These are phyloP conservation scores for Plagodis dolabraria DNA, from an alignment of 2,888 invertebrate species.

Conservation along the genomic window DNA sequence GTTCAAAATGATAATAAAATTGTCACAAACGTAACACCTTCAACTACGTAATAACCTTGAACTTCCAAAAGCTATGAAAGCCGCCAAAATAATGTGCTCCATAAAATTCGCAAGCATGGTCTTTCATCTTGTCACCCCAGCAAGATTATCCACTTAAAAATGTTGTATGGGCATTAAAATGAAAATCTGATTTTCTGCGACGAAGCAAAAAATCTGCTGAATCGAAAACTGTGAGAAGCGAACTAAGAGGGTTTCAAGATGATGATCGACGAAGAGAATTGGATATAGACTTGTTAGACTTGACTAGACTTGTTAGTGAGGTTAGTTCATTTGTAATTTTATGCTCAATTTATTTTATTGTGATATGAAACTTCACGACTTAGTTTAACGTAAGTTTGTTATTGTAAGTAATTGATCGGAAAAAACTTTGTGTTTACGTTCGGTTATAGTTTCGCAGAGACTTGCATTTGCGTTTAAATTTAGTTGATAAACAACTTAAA, in stretches of 20 bases:
- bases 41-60: constrained; percentile 9
- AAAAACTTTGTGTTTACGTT: too few species aligned
- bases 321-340: neutral
- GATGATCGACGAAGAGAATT: neutral
- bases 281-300: neutral
- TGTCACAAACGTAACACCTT: neutral
- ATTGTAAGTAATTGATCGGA: too few species aligned
- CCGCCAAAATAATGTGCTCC: constrained; percentile 11
- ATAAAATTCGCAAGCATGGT: constrained; percentile 25
- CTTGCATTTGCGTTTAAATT: too few species aligned
- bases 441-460: too few species aligned
- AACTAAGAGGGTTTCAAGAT: constrained; percentile 25
- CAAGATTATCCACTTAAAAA: constrained; percentile 39
- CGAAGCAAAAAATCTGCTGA: constrained; percentile 38
- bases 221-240: constrained; percentile 12
- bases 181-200: constrained; percentile 39
- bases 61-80: constrained; percentile 10
- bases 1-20: too few species aligned
- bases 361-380: too few species aligned
- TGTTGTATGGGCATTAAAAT: constrained; percentile 39
- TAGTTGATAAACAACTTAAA: too few species aligned
- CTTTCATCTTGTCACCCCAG: constrained; percentile 28
- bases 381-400: too few species aligned
- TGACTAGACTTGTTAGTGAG: neutral
- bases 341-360: too few species aligned